Percentiles rank a stretch among this genome's conserved stretches.
Evolutionary conservation across 2,797 vertebrate species (phyloP).

Genomic region (Galaxias olidus): DNA sequence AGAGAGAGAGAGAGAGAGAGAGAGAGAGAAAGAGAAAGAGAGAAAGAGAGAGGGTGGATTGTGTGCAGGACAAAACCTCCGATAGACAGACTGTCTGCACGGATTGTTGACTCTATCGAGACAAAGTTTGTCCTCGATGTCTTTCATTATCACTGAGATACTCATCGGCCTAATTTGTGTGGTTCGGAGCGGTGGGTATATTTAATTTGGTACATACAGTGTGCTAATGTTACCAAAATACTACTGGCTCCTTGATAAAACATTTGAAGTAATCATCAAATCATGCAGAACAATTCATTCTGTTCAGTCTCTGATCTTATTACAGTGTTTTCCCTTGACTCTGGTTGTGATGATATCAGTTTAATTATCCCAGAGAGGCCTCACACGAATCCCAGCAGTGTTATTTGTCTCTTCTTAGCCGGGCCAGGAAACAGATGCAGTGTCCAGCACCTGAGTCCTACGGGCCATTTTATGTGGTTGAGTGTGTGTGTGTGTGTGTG

Average conservation of each 20-base stretch:
- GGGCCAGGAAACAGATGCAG: constrained; percentile 49
- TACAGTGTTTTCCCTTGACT: constrained; percentile 23
- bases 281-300: not conserved
- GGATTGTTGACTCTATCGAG: constrained; percentile 5
- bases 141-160: constrained; percentile 27
- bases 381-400: constrained; percentile 26
- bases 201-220: not conserved
- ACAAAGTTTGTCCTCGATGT: constrained; percentile 16
- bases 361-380: constrained; percentile 28
- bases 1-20: not conserved
- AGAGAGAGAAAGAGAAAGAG: no score
- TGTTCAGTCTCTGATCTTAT: constrained; percentile 14
- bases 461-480: constrained; percentile 21
- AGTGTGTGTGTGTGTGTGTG: constrained; percentile 22
- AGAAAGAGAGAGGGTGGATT: no score
- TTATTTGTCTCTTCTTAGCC: constrained; percentile 38
- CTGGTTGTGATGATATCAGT: constrained; percentile 1
- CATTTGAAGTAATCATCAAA: constrained; percentile 10
- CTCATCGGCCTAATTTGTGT: constrained; percentile 26
- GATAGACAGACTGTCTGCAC: constrained; percentile 14
- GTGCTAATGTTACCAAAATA: constrained; percentile 1
- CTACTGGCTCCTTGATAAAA: not conserved
- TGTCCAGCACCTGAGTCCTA: constrained; percentile 12
- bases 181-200: constrained; percentile 5
- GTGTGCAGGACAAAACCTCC: no score